These are phyloP conservation scores for Hyphantria cunea DNA, from an alignment of 1,140 invertebrate genomes.

Conservation along the genomic window DNA sequence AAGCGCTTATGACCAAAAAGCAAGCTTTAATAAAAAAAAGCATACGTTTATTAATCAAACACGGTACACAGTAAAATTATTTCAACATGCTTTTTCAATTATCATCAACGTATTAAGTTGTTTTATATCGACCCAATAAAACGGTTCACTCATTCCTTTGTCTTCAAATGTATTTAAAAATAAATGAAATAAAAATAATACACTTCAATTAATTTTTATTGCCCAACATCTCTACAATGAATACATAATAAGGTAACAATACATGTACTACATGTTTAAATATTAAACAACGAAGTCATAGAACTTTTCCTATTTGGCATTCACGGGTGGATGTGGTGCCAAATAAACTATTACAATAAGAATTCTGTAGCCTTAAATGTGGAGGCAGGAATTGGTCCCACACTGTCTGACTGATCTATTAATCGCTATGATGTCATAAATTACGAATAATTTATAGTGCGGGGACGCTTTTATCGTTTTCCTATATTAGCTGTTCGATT, in stretches of 20 bases:
- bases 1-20: too few relatives aligned
- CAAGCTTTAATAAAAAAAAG: too few relatives aligned
- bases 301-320: conserved; percentile 76
- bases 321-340: conserved; percentile 63
- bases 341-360: conserved; percentile 78
- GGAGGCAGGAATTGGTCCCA: conserved; percentile 50
- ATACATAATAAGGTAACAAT: conserved; percentile 21
- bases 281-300: conserved; percentile 54
- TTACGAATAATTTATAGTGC: conserved; percentile 35
- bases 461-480: conserved; percentile 12
- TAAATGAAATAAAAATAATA: conserved; percentile 21
- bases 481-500: not conserved
- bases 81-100: too few relatives aligned
- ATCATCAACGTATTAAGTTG: too few relatives aligned
- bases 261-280: conserved; percentile 41
- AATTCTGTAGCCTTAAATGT: conserved; percentile 58
- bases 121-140: too few relatives aligned
- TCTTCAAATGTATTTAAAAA: not conserved
- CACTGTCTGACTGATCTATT: conserved; percentile 57
- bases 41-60: too few relatives aligned
- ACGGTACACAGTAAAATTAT: too few relatives aligned
- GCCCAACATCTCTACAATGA: conserved; percentile 24
- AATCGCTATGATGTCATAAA: conserved; percentile 46
- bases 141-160: too few relatives aligned
- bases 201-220: conserved; percentile 38